phyloP scores from a whole-genome alignment of 2,797 vertebrate species.

The Arnoldichthys spilopterus region DNA sequence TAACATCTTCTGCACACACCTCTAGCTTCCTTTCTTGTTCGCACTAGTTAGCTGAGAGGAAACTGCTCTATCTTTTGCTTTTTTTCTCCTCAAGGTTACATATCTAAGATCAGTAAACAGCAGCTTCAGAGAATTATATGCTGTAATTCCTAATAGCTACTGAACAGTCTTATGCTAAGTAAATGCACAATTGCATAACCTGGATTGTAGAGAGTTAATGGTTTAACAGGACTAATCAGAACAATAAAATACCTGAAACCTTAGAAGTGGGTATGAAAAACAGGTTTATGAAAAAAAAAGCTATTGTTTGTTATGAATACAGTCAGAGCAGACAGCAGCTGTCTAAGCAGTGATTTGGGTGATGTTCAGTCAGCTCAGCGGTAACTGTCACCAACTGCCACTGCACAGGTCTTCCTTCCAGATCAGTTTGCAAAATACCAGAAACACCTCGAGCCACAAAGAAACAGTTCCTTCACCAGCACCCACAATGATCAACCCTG shows the following conservation, averaged over 20 bases:
- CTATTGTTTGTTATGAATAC: constrained; percentile 10
- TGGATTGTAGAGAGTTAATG: not conserved
- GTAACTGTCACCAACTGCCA: not conserved
- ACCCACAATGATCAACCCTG: not conserved
- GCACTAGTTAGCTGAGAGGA: not conserved
- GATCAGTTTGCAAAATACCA: constrained; percentile 21
- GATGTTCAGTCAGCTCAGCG: constrained; percentile 4
- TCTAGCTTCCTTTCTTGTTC: constrained; percentile 1
- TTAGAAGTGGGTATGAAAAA: constrained; percentile 7
- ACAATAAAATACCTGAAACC: not conserved
- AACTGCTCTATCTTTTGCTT: not conserved
- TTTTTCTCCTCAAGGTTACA: not conserved
- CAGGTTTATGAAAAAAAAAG: not conserved
- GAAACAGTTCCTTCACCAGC: constrained; percentile 24
- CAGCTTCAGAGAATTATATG: not conserved
- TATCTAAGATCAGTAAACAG: not conserved
- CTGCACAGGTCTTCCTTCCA: not conserved
- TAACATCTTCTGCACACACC: not conserved
- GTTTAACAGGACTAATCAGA: not conserved
- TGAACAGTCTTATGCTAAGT: not conserved
- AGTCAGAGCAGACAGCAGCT: constrained; percentile 6
- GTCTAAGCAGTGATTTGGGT: constrained; percentile 1
- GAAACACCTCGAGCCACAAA: constrained; percentile 1
- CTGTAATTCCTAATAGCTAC: not conserved
- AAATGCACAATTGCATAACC: not conserved